Evolutionary conservation across 2,888 invertebrate genomes (phyloP), one percentile per base, ranked within the genome.

Genomic region (Cephus nigrinus): DNA sequence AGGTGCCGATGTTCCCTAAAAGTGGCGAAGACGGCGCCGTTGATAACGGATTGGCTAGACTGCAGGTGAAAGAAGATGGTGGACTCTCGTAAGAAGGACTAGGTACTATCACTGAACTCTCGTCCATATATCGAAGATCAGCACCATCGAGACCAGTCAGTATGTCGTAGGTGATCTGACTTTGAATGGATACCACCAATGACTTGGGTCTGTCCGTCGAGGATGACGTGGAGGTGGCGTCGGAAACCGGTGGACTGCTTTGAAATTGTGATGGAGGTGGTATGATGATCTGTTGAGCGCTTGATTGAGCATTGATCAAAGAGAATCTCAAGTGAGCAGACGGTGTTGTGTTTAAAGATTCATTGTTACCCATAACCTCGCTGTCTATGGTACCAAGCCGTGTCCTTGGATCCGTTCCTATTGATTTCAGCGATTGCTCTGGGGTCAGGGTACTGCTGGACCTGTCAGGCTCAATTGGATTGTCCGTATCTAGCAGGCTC

Each of bases 121-220:
- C 97, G 90, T 98, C 98, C 97, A 98, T 97, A 91, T 94, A 98
- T 74, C 96, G 94, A 76, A 98, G 92, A 91, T 98, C 97, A n/a
- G 96, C 96, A 80, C 96, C 96, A 89, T 97, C 97, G 92, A 97
- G 93, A 75, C 95, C 95, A 32, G 95, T 94, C 80, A 97, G 92
- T 80, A 96, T 93, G 89, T 97, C 97, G 87, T 95, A 97, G 68
- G 95, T 95, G 75, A 93, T 93, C 77, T 93, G 93, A 87, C 93
- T 94, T n/a, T 92, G 92, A 31, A 91, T 89, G 76, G 92, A 93
- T 31, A 93, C 92, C 71, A 85, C 82, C 81, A 87, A 80, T 34
- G 86, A 87, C 78, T 86, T 87, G 9, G 86, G 85, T 80, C 87
- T 80, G 75, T 89, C 85, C 5, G 86, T 88, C 5, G 90, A 88